Evolutionary conservation across 2,113 vertebrate genomes (phyloP).

Genomic region (Talpa occidentalis): DNA sequence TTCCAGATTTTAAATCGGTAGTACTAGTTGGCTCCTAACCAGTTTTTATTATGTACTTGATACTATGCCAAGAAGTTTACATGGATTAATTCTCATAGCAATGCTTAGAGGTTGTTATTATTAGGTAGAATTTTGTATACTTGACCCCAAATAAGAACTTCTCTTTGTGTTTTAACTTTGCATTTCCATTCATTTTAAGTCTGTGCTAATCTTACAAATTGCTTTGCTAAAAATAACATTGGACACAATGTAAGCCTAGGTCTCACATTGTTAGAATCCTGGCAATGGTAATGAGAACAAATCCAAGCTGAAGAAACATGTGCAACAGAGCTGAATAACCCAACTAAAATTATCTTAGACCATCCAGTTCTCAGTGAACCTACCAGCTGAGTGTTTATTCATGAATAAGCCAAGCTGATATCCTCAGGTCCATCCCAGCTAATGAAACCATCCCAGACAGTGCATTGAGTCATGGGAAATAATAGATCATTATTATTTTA

Average conservation of each 20-base stretch:
- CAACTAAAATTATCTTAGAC: background rate
- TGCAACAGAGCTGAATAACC: background rate
- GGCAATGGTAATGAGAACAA: background rate
- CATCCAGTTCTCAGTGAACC: background rate
- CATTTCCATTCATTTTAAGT: background rate
- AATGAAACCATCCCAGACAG: background rate
- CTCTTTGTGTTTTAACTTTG: background rate
- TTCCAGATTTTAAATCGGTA: background rate
- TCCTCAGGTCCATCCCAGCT: background rate
- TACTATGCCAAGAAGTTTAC: background rate
- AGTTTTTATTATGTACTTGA: background rate
- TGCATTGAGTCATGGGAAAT: background rate
- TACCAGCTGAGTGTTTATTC: background rate
- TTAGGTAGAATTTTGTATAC: background rate
- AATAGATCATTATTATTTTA: background rate
- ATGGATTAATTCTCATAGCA: background rate
- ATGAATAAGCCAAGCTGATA: background rate
- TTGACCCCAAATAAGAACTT: background rate
- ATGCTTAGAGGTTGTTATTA: background rate
- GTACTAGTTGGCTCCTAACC: background rate
- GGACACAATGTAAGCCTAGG: background rate
- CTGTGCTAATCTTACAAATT: background rate
- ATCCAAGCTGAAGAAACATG: background rate
- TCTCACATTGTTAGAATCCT: background rate
- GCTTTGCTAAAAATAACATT: background rate